phyloP scores from a whole-genome alignment of 2,888 invertebrate genomes.

The Ditylenchus weischeri region DNA sequence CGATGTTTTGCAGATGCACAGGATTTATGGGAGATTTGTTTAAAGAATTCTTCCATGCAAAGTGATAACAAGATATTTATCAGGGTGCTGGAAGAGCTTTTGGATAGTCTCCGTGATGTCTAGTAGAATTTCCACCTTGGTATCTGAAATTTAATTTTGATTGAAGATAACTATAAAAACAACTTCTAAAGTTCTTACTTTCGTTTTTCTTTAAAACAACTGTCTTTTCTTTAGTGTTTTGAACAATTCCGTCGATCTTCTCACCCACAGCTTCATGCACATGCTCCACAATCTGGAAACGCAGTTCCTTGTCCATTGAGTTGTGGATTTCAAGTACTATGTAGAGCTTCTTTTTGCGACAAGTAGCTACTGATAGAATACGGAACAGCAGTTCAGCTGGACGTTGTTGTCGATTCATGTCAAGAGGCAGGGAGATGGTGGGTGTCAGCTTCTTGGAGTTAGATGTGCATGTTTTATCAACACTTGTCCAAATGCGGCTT shows the following conservation, averaged over 20 bases:
- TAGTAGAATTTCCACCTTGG: slow-evolving; percentile 3
- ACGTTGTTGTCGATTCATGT: neutral
- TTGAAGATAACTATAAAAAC: neutral
- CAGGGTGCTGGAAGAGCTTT: neutral
- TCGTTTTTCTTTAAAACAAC: neutral
- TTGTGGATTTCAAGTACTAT: slow-evolving; percentile 5
- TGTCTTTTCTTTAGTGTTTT: neutral
- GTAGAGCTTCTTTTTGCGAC: slow-evolving; percentile 4
- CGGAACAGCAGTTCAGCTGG: slow-evolving; percentile 2
- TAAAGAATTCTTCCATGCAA: slow-evolving; percentile 7
- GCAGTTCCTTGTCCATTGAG: slow-evolving; percentile 3
- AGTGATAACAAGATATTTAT: slow-evolving; percentile 7
- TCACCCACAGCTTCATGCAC: slow-evolving; percentile 6
- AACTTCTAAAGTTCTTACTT: slow-evolving; percentile 1
- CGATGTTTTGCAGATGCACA: too few relatives aligned
- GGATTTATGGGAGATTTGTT: too few relatives aligned
- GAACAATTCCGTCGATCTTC: neutral
- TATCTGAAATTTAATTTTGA: slow-evolving; percentile 4
- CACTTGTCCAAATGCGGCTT: slow-evolving; percentile 26
- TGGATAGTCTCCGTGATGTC: slow-evolving; percentile 4
- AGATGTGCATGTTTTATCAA: slow-evolving; percentile 11
- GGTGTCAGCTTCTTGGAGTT: slow-evolving; percentile 19
- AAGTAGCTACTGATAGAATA: slow-evolving; percentile 3
- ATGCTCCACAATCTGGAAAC: slow-evolving; percentile 7
- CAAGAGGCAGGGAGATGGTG: slow-evolving; percentile 1